These are phyloP conservation scores for Stegodyphus dumicola DNA, from an alignment of 1,140 invertebrate species.

Conservation along the genomic window DNA sequence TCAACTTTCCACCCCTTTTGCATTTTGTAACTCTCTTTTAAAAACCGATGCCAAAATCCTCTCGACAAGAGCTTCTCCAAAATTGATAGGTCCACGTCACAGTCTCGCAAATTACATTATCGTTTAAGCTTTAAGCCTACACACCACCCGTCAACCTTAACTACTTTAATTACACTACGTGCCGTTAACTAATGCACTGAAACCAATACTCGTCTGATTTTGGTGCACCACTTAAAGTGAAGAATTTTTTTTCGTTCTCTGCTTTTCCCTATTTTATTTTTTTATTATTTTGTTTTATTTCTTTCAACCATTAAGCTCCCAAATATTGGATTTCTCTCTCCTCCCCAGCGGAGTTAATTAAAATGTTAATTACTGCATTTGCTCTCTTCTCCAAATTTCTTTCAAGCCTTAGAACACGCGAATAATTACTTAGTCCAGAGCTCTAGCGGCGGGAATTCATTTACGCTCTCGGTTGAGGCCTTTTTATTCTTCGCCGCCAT, in stretches of 20 bases:
- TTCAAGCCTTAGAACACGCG: slow-evolving; percentile 36
- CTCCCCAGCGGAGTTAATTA: slow-evolving; percentile 56
- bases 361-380: slow-evolving; percentile 60
- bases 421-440: slow-evolving; percentile 40
- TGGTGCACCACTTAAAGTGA: neutral
- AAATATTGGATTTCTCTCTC: slow-evolving; percentile 56
- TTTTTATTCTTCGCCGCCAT: neutral
- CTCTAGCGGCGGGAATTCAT: slow-evolving; percentile 14
- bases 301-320: slow-evolving; percentile 54
- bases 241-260: neutral
- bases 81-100: neutral
- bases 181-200: slow-evolving; percentile 34
- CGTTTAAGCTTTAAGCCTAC: neutral
- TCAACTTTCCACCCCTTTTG: neutral
- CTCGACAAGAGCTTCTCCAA: neutral
- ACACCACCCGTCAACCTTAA: neutral
- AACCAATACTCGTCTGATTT: slow-evolving; percentile 44
- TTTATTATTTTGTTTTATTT: slow-evolving; percentile 32
- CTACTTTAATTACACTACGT: slow-evolving; percentile 45
- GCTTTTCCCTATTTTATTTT: too few relatives aligned
- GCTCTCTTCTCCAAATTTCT: slow-evolving; percentile 56
- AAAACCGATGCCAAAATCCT: neutral
- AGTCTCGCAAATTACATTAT: slow-evolving; percentile 7
- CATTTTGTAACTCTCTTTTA: neutral
- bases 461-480: neutral